phyloP scores from a whole-genome alignment of 2,113 vertebrate species.

The Colius striatus region DNA sequence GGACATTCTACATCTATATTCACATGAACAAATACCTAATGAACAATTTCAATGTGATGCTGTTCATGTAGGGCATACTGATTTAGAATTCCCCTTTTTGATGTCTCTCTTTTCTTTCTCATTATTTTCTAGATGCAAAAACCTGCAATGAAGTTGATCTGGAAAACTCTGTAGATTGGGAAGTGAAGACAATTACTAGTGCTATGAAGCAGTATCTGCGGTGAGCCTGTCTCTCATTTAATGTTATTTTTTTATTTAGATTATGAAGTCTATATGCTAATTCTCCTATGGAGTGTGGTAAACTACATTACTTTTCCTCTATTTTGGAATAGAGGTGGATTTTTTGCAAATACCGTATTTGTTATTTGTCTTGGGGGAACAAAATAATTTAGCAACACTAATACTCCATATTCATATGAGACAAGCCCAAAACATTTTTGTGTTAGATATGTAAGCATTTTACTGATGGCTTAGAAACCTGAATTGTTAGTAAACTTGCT shows the following conservation, averaged over 20 bases:
- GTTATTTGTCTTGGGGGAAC: not conserved
- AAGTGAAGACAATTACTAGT: conserved; percentile 96
- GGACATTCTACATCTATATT: rapidly evolving
- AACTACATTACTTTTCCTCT: not conserved
- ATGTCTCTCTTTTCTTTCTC: not conserved
- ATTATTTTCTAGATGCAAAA: conserved; percentile 83
- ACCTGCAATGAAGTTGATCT: conserved; percentile 87
- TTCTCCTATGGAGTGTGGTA: not conserved
- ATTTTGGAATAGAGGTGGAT: not conserved
- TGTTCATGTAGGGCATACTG: not conserved
- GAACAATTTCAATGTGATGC: not conserved
- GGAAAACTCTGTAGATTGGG: conserved; percentile 89
- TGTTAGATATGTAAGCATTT: not conserved
- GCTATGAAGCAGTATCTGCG: conserved; percentile 94
- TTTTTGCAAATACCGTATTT: not conserved
- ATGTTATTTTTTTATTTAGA: not conserved
- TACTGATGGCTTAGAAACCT: not conserved
- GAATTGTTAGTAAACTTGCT: not conserved
- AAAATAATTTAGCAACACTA: not conserved
- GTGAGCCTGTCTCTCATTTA: conserved; percentile 67
- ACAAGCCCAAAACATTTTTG: not conserved
- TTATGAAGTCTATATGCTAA: not conserved
- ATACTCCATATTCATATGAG: not conserved
- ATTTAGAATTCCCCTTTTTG: not conserved
- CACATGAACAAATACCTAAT: not conserved